Conservation (phyloP, 2,888 invertebrate species). For the Drosophila fungiperda region DNA sequence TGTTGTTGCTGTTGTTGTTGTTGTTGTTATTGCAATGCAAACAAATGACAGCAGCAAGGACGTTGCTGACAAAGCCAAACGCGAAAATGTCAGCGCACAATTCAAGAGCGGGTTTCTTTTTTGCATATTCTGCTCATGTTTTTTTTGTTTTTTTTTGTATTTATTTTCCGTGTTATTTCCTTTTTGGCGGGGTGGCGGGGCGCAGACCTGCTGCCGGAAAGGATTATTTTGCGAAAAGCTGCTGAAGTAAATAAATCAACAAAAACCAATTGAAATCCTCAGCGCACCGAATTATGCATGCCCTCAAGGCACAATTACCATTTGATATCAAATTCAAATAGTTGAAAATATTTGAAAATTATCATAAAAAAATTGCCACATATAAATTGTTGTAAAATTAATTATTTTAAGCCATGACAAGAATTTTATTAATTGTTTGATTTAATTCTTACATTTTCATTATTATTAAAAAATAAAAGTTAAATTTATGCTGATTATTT, state of each 20-base stretch:
- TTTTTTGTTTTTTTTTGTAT: background rate
- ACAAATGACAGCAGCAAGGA: constrained; percentile 80
- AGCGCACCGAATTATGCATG: constrained; percentile 7
- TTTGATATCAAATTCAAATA: background rate
- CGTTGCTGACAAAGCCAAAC: constrained; percentile 78
- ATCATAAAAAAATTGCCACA: background rate
- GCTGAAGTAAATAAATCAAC: constrained; percentile 51
- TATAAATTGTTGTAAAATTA: background rate
- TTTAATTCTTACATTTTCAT: background rate
- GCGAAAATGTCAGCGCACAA: constrained; percentile 77
- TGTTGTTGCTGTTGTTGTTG: constrained; percentile 21
- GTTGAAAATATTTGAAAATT: background rate
- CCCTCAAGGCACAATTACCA: constrained; percentile 3
- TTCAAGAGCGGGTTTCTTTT: constrained; percentile 25
- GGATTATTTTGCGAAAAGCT: constrained; percentile 65
- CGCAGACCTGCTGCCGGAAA: constrained; percentile 66
- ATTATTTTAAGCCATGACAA: too few species aligned
- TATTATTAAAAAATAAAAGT: background rate
- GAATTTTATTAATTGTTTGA: background rate
- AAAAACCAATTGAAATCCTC: constrained; percentile 5
- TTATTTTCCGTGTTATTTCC: background rate
- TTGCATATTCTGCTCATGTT: background rate
- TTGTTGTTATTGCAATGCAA: constrained; percentile 63
- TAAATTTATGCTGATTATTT: background rate
- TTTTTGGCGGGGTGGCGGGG: background rate